Base-by-base conservation (phyloP, 2,888 invertebrate species). In the Sphinx pinastri region DNA sequence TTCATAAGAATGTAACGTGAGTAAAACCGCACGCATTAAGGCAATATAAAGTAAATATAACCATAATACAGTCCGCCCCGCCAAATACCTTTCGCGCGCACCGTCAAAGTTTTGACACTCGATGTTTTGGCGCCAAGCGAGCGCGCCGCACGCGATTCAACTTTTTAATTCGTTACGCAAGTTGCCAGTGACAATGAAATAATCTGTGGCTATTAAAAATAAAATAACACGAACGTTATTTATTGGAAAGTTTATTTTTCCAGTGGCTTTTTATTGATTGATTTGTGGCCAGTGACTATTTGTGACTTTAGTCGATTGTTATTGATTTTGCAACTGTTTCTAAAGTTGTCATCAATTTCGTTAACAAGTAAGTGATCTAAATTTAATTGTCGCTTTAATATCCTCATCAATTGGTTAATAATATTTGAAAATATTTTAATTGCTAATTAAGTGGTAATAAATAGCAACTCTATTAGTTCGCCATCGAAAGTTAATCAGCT, bases 81-180 rank as follows among this genome's bases (percentile, higher is more conserved):
- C 85, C 85, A 83, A 75, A 66, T 75, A 72, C 81, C 83, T 82
- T 68, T 68, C 85, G 87, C 87, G 88, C 86, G 85, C 83, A 85
- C 84, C 84, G 77, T 81, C 80, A 75, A 78, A 77, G 81, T 85
- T 75, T 89, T 88, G 87, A 88, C 92, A 91, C 90, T 92, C 85
- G 74, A 81, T 74, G 86, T 85, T 87, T 86, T 86, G 85, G 88
- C 88, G 88, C 84, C 81, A 88, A 85, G 80, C 71, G 68, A 71
- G 77, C 78, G 79, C 79, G 80, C 79, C 79, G 73, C 73, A 72
- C 74, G 74, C 73, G 73, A 74, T 73, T 70, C 66, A 51, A 47
- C n/a, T 70, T 49, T 68, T 68, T 59, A 68, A 70, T 49, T 55
- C 60, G 57, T 67, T 67, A 38, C 59, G 16, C 49, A 67, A 70